These are phyloP conservation scores for Bombus pyrosoma DNA, from an alignment of 1,140 invertebrate genomes.

Conservation along the genomic window DNA sequence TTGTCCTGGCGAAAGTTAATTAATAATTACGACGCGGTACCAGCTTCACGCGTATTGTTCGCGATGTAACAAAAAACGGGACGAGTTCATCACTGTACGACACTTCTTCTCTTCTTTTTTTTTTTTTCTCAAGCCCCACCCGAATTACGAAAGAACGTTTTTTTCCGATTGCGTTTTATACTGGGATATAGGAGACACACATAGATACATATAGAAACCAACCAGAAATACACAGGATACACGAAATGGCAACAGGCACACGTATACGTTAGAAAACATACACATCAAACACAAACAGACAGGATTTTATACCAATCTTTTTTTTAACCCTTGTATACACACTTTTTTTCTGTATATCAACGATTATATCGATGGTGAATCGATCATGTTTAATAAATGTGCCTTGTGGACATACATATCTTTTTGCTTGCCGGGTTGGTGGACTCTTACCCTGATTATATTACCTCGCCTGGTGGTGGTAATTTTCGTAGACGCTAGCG, in stretches of 20 bases:
- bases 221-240: neutral
- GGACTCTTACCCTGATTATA: constrained; percentile 79
- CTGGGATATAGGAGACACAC: constrained; percentile 61
- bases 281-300: neutral
- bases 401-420: constrained; percentile 80
- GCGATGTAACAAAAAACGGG: constrained; percentile 49
- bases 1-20: constrained; percentile 78
- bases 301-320: constrained; percentile 60
- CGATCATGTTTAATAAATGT: constrained; percentile 83
- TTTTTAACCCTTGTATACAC: constrained; percentile 73
- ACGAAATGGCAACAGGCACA: neutral
- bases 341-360: constrained; percentile 70
- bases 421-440: constrained; percentile 82
- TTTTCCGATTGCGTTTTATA: constrained; percentile 39
- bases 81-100: constrained; percentile 47
- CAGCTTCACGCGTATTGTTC: constrained; percentile 45
- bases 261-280: too few relatives aligned
- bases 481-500: constrained; percentile 71
- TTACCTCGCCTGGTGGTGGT: constrained; percentile 79
- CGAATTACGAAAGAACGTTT: constrained; percentile 36
- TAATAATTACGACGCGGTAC: constrained; percentile 29
- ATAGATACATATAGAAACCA: constrained; percentile 30
- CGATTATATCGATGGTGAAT: constrained; percentile 77
- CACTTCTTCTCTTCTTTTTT: constrained; percentile 27
- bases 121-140: constrained; percentile 21